Evolutionary conservation across 2,113 vertebrate species (phyloP), one percentile per base, ranked within the genome.

Genomic region (Verasper variegatus): DNA sequence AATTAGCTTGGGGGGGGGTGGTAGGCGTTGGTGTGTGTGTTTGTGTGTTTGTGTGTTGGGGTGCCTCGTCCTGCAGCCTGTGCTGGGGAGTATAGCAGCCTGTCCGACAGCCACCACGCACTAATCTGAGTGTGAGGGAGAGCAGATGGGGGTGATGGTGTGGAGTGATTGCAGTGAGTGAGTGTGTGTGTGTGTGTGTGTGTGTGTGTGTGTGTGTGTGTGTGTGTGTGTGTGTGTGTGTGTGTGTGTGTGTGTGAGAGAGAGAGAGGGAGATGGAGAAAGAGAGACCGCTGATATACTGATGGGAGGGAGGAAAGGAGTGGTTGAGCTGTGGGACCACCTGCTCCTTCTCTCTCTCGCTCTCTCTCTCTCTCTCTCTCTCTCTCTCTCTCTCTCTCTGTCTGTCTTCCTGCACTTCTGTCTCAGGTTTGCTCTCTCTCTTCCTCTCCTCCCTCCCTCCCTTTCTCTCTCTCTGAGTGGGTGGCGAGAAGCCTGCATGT

Each of bases 1-100:
- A 94, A 95, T 94, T 94, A 94, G 93, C 93, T 93, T 6, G 31
- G 79, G 71, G 84, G 13, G 31, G 18, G 66, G 18, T n/a, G 60
- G 72, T 51, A 55, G 77, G 59, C n/a, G 24, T 68, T 37, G 68
- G 58, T 51, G 62, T 21, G 54, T 74, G 69, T 74, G 35, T 37
- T 9, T 37, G 31, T 35, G 35, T 37, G 35, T 72, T 69, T n/a
- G 52, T n/a, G 52, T n/a, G 67, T 72, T 73, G 69, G 78, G 78
- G 74, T 71, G 82, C 76, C 54, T 75, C 21, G 64, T 87, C 80
- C 75, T 63, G 80, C 82, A 75, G 86, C 78, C 87, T 86, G 81
- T 91, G 84, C 83, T 76, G 82, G 70, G 81, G 76, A 81, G 83
- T 89, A 85, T 86, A 76, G 74, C 85, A 83, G 76, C 69, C 71